A percentile compares a stretch with the other conserved stretches of the same genome.
Conservation (phyloP, 2,113 vertebrate genomes). For the Platysteira castanea region DNA sequence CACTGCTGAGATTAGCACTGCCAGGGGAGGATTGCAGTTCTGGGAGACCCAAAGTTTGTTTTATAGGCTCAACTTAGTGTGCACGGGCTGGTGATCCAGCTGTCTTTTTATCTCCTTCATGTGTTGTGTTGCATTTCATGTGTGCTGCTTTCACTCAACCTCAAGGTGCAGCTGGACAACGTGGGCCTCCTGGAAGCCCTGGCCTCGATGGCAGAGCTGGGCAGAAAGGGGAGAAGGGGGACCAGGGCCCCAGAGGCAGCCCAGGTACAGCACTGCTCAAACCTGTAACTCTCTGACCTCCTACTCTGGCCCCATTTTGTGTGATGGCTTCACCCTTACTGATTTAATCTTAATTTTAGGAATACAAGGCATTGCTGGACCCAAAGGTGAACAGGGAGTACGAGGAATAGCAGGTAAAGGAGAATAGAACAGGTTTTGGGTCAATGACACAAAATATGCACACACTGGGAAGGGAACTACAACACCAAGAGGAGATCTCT, state of each 20-base stretch:
- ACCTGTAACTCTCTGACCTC: neutral
- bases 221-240: constrained; percentile 67
- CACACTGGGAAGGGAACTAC: neutral
- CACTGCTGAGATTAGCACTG: neutral
- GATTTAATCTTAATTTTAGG: constrained; percentile 41
- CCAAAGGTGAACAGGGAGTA: constrained; percentile 49
- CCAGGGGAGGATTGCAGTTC: rapidly evolving
- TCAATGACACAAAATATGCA: neutral
- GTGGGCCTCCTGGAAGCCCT: constrained; percentile 6
- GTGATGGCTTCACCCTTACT: neutral
- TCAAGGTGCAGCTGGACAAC: constrained; percentile 54
- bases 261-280: constrained; percentile 20
- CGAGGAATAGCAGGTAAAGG: neutral
- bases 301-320: neutral
- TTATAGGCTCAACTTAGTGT: neutral
- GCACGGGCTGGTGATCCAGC: neutral
- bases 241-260: neutral
- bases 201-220: constrained; percentile 41
- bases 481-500: neutral
- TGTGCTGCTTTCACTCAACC: neutral
- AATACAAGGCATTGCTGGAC: constrained; percentile 37
- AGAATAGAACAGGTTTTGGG: neutral
- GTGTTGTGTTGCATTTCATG: neutral
- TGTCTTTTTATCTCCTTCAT: neutral
- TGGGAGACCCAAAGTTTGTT: rapidly evolving